Evolutionary conservation across 1,140 invertebrate species (phyloP).

Genomic region (Drosophila bifasciata): DNA sequence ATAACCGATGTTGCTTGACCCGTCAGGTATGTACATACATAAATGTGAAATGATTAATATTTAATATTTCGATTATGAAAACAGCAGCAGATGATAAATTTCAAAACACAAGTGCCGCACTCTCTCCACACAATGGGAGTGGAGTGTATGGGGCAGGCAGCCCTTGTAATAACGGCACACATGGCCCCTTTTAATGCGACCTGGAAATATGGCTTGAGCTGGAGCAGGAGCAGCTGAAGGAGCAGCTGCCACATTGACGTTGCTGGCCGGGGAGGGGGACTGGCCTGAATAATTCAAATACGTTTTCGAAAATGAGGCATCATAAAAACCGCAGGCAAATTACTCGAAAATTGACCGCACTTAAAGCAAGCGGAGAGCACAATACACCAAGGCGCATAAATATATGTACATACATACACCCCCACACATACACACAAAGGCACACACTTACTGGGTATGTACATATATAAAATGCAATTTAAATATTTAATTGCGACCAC

Average conservation of each 20-base stretch:
- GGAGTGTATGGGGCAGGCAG: conserved; percentile 43
- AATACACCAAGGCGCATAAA: conserved; percentile 9
- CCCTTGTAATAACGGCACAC: conserved; percentile 47
- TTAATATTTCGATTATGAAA: conserved; percentile 76
- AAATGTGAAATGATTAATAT: conserved; percentile 61
- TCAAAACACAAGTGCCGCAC: conserved; percentile 43
- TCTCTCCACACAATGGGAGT: conserved; percentile 6
- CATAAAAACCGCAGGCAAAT: conserved; percentile 72
- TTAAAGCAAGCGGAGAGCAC: conserved; percentile 42
- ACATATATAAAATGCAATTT: conserved; percentile 61
- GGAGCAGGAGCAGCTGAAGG: too few relatives aligned
- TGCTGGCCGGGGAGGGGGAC: conserved; percentile 11
- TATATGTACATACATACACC: neutral
- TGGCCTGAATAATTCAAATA: conserved; percentile 70
- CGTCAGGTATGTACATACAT: neutral
- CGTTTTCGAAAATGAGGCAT: conserved; percentile 52
- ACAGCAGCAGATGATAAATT: conserved; percentile 68
- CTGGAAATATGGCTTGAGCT: conserved; percentile 64
- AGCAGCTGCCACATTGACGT: conserved; percentile 2
- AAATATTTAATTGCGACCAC: conserved; percentile 72
- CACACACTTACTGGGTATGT: too few relatives aligned
- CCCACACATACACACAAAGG: neutral
- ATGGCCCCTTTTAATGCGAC: conserved; percentile 20
- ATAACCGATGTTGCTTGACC: too few relatives aligned
- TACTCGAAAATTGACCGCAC: conserved; percentile 76